Evolutionary conservation across 2,113 vertebrate genomes (phyloP), one percentile per base, ranked within the genome.

Genomic region (Hiodon tergisus): DNA sequence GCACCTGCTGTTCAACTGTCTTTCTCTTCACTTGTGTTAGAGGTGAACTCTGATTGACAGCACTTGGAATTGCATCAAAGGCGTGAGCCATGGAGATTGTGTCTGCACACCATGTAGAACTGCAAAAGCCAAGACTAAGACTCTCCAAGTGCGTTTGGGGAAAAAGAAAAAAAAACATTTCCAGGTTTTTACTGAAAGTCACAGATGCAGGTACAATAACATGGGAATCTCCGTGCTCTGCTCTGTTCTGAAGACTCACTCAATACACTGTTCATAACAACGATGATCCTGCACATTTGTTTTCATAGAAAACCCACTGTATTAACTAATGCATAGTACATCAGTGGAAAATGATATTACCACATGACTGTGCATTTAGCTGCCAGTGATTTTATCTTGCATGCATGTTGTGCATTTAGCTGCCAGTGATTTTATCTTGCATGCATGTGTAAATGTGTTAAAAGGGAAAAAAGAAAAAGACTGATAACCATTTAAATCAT

Each of bases 21-120:
- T 84, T 82, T 85, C 82, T 84, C 78, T 81, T 87, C 86, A 89
- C 83, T 83, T 84, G 82, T 87, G 83, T 83, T 86, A 83, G 86
- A 87, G 83, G 80, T 81, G 74, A 81, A 78, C 83, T 80, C 85
- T 86, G 88, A 88, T 77, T 89, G 89, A 88, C 88, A 85, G 85
- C 13, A 57, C 81, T 85, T 89, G 88, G 87, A 88, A 82, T 80
- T 70, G 73, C 72, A 85, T 84, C 84, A 79, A 78, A 72, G 54
- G 61, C 47, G 52, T 47, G 63, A 71, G 76, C 75, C 75, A 76
- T 65, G 75, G 51, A 14, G 14, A 17, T 5, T 48, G 60, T 7
- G 61, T 72, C 46, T 54, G 31, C 16, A 67, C 61, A 71, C 66
- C 60, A 7, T 16, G 52, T 13, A 71, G 31, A 11, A 14, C 52